Percentiles rank a stretch among this genome's conserved stretches.
These are phyloP conservation scores for Phenganax subtilis DNA, from an alignment of 92 coral and sea anemone species.

Conservation along the genomic window DNA sequence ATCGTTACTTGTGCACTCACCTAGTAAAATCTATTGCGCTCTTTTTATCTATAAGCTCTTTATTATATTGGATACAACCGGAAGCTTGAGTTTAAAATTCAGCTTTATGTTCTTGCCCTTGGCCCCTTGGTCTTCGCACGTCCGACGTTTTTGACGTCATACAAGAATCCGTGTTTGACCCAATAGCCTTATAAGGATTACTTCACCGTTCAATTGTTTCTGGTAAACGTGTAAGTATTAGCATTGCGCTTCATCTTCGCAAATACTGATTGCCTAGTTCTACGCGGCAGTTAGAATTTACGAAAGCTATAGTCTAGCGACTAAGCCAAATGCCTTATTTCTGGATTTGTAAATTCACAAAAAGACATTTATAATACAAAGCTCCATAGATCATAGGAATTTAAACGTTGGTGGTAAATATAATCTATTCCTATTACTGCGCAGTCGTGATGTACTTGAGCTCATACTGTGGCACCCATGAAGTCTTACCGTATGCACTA, in stretches of 20 bases:
- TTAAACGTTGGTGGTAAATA: conserved; percentile 11
- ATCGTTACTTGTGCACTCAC: too few species aligned
- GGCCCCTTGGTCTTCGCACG: background rate
- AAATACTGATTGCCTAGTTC: background rate
- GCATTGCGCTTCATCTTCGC: background rate
- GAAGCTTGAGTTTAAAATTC: background rate
- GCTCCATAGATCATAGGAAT: background rate
- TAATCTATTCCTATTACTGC: conserved; percentile 10
- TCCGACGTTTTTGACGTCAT: background rate
- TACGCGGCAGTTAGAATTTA: background rate
- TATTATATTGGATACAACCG: too few species aligned
- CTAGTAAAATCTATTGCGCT: too few species aligned
- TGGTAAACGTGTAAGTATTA: background rate
- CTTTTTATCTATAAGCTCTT: too few species aligned
- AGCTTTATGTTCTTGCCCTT: background rate
- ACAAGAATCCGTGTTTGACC: background rate
- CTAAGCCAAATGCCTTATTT: background rate
- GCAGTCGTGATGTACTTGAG: conserved; percentile 13
- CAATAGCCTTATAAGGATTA: background rate
- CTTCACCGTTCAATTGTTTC: background rate
- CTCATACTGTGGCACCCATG: conserved; percentile 20
- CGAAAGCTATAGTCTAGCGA: too few species aligned
- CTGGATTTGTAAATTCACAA: background rate
- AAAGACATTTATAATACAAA: background rate
- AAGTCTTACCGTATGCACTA: background rate